These are phyloP conservation scores for Penaeus chinensis DNA, from an alignment of 1,140 invertebrate genomes.

Conservation along the genomic window DNA sequence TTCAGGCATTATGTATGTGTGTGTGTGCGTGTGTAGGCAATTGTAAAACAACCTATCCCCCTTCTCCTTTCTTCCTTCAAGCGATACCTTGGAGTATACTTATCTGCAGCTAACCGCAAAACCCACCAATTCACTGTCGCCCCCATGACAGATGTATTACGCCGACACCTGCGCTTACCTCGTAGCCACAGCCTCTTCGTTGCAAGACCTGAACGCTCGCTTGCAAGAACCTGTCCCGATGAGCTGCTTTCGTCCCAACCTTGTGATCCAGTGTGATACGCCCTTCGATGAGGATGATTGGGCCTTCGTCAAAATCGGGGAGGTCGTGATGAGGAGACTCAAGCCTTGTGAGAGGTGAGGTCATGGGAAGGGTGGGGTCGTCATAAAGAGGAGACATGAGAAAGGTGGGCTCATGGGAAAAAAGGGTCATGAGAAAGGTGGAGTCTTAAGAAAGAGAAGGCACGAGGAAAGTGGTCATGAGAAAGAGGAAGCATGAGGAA, in stretches of 20 bases:
- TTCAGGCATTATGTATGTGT: not conserved
- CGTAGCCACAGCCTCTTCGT: constrained; percentile 1
- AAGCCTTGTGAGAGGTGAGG: constrained; percentile 48
- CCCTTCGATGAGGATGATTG: constrained; percentile 50
- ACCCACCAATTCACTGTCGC: not conserved
- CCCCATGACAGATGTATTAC: not conserved
- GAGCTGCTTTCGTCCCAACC: constrained; percentile 36
- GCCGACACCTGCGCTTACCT: not conserved
- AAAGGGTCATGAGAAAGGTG: no score
- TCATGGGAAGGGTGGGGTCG: not conserved
- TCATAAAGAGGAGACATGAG: no score
- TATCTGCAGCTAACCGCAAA: no score
- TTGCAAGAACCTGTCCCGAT: constrained; percentile 22
- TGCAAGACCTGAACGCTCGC: constrained; percentile 42
- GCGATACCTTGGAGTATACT: no score
- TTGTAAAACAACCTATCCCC: no score
- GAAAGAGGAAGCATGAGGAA: no score
- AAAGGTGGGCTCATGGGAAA: no score
- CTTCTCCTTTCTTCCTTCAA: not conserved
- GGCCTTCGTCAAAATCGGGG: constrained; percentile 44
- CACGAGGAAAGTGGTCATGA: no score
- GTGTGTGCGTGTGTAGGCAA: not conserved
- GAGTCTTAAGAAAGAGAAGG: no score
- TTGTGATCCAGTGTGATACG: constrained; percentile 5
- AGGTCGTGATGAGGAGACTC: constrained; percentile 28